These are phyloP conservation scores for Melanostoma scalare DNA, from an alignment of 2,888 invertebrate species.

Conservation along the genomic window DNA sequence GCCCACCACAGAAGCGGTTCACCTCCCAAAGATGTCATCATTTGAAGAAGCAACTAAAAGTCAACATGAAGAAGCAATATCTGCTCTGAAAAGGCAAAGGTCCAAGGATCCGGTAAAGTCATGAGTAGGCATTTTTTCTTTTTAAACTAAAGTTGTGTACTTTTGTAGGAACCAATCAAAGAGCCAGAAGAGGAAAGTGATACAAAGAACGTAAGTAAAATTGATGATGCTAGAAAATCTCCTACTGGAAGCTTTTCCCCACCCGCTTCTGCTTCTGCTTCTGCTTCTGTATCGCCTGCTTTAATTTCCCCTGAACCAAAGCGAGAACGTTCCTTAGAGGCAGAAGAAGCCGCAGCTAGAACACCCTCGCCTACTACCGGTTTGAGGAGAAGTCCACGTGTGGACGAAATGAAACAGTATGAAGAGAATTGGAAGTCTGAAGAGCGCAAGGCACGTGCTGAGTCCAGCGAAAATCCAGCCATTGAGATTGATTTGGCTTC, in stretches of 20 bases:
- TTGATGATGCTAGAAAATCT: conserved; percentile 72
- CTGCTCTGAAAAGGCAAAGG: conserved; percentile 76
- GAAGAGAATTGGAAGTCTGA: conserved; percentile 77
- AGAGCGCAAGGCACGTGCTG: conserved; percentile 40
- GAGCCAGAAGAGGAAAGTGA: conserved; percentile 49
- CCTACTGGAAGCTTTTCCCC: conserved; percentile 70
- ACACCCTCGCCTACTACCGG: conserved; percentile 70
- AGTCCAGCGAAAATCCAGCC: conserved; percentile 42
- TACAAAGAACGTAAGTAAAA: conserved; percentile 73
- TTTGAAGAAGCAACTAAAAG: conserved; percentile 81
- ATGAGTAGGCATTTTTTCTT: conserved; percentile 5
- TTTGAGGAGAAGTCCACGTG: conserved; percentile 79
- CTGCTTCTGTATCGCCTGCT: conserved; percentile 74
- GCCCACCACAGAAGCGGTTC: conserved; percentile 69
- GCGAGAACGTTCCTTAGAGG: conserved; percentile 75
- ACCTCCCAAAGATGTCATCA: conserved; percentile 78
- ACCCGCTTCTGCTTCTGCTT: conserved; percentile 74
- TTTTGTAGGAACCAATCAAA: conserved; percentile 65
- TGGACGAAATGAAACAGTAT: conserved; percentile 79
- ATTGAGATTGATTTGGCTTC: conserved; percentile 75
- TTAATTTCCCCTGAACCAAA: conserved; percentile 71
- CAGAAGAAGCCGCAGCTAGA: conserved; percentile 74
- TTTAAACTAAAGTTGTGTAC: not conserved
- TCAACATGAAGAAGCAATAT: conserved; percentile 79
- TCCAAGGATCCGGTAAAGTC: conserved; percentile 77